phyloP scores from a whole-genome alignment of 2,797 vertebrate genomes.

The Peromyscus nudipes region DNA sequence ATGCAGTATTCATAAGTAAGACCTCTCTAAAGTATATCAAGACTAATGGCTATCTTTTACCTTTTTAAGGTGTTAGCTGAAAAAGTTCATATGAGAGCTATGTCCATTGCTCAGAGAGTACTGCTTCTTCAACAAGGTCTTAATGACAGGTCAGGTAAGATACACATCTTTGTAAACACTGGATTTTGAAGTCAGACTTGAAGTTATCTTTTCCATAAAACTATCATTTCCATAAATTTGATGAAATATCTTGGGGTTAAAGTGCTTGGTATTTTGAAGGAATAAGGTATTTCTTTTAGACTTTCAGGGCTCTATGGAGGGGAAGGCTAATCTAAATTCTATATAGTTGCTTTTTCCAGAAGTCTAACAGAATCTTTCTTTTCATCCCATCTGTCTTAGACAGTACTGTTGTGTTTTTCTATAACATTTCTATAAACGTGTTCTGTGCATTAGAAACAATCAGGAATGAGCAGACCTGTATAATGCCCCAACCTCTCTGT shows the following conservation, averaged over 20 bases:
- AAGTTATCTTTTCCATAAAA: neutral
- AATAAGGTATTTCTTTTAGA: neutral
- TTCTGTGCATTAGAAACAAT: neutral
- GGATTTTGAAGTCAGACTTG: slow-evolving; percentile 43
- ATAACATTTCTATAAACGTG: neutral
- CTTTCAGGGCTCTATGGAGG: slow-evolving; percentile 20
- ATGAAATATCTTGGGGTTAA: slow-evolving; percentile 19
- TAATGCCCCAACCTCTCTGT: neutral
- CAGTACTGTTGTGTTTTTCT: neutral
- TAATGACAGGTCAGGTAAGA: slow-evolving; percentile 94
- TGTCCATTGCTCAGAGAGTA: slow-evolving; percentile 97
- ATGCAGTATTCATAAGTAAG: slow-evolving; percentile 40
- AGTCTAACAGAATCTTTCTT: slow-evolving; percentile 13
- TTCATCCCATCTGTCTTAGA: neutral
- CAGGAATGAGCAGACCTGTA: neutral
- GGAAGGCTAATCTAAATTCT: slow-evolving; percentile 19
- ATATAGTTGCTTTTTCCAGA: neutral
- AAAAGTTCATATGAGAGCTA: slow-evolving; percentile 95
- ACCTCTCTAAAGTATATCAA: slow-evolving; percentile 55
- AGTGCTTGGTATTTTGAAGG: neutral
- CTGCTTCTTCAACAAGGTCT: slow-evolving; percentile 95
- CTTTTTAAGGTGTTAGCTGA: slow-evolving; percentile 94
- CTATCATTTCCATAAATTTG: neutral
- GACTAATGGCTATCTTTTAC: slow-evolving; percentile 55
- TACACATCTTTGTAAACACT: slow-evolving; percentile 9